These are phyloP conservation scores for Zaprionus capensis DNA, from an alignment of 1,140 invertebrate genomes.

Conservation along the genomic window DNA sequence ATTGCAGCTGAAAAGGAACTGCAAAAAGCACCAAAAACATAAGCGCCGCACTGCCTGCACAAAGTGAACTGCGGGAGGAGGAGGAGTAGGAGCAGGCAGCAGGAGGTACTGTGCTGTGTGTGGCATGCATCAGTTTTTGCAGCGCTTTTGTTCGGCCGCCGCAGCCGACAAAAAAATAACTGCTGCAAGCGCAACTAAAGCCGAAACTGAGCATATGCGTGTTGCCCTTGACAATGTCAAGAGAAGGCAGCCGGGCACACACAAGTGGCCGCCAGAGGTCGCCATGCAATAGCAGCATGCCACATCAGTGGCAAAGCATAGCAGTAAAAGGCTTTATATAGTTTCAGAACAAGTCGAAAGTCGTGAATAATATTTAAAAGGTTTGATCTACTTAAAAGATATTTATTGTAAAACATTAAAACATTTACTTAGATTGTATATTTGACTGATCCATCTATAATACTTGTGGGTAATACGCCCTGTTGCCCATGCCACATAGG, in stretches of 20 bases:
- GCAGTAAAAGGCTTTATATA: no score
- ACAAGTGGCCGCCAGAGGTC: constrained; percentile 62
- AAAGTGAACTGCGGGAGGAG: background rate
- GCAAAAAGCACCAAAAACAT: constrained; percentile 32
- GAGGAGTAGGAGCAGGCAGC: background rate
- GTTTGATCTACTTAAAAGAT: no score
- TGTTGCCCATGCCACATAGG: constrained; percentile 19
- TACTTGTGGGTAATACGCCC: background rate
- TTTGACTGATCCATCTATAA: background rate
- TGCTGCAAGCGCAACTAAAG: constrained; percentile 22
- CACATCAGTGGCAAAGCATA: background rate
- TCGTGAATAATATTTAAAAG: background rate
- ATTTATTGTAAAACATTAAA: background rate
- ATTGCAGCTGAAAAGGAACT: constrained; percentile 55
- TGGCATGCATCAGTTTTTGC: constrained; percentile 26
- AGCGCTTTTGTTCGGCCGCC: constrained; percentile 46
- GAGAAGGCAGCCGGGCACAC: constrained; percentile 49
- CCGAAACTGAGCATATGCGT: constrained; percentile 41
- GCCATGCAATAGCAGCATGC: constrained; percentile 4
- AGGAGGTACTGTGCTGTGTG: background rate
- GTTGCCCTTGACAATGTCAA: constrained; percentile 72
- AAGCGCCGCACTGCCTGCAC: constrained; percentile 45
- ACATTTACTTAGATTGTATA: background rate
- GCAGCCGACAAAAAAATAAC: constrained; percentile 13
- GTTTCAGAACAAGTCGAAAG: background rate